A percentile compares a stretch with the other conserved stretches of the same genome.
Conservation (phyloP, 1,140 invertebrate species). For the Formica selysi region DNA sequence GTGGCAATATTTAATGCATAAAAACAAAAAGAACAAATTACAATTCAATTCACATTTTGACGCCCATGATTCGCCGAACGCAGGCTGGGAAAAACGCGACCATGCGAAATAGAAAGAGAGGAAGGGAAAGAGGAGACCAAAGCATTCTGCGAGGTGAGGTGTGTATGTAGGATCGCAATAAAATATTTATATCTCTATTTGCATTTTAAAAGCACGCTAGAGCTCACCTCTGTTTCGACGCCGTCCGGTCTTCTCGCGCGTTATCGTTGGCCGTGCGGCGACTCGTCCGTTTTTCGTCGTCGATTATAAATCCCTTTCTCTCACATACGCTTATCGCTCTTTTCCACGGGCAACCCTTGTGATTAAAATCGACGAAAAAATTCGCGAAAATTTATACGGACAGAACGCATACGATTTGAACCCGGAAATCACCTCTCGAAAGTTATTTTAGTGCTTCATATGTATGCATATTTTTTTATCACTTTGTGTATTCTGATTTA, state of each 20-base stretch:
- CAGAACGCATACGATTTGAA: background rate
- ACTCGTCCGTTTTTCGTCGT: constrained; percentile 57
- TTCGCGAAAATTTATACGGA: constrained; percentile 13
- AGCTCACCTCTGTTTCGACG: constrained; percentile 62
- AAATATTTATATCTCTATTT: constrained; percentile 83
- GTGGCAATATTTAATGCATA: background rate
- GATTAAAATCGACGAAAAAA: constrained; percentile 1
- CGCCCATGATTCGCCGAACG: constrained; percentile 36
- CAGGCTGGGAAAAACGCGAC: constrained; percentile 47
- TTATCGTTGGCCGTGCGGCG: constrained; percentile 56
- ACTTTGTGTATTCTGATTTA: background rate
- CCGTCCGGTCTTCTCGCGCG: constrained; percentile 43
- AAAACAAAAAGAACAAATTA: constrained; percentile 55
- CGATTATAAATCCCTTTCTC: constrained; percentile 75
- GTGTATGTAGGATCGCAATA: constrained; percentile 75
- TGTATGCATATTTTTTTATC: background rate
- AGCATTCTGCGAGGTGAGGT: constrained; percentile 27
- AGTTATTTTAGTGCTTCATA: background rate
- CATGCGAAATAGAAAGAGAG: constrained; percentile 7
- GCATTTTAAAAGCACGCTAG: constrained; percentile 78
- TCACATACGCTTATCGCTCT: constrained; percentile 34
- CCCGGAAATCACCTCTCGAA: background rate
- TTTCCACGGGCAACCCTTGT: background rate
- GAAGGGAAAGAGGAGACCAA: background rate
- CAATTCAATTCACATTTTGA: constrained; percentile 71